Percentiles rank a stretch among this genome's conserved stretches.
These are phyloP conservation scores for Acronicta aceris DNA, from an alignment of 2,888 invertebrate genomes.

Conservation along the genomic window DNA sequence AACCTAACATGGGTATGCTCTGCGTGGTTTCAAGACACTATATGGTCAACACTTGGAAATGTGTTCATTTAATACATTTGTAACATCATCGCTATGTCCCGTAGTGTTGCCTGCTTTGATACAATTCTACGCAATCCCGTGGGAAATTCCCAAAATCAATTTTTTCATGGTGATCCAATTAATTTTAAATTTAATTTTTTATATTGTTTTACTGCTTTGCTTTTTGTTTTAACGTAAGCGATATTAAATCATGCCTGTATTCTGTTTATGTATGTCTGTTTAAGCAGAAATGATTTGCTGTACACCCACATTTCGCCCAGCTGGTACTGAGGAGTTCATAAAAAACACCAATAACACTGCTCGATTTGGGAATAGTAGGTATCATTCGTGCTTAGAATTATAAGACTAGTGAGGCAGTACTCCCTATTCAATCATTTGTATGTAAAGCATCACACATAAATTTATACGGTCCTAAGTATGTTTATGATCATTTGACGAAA, in stretches of 20 bases:
- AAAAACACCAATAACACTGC: too few species aligned
- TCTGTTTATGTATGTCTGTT: too few species aligned
- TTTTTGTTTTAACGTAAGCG: too few species aligned
- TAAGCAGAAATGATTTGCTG: too few species aligned
- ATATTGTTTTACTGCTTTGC: too few species aligned
- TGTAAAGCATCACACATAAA: neutral
- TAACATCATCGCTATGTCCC: neutral
- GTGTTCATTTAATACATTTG: slow-evolving; percentile 27
- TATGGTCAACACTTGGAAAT: slow-evolving; percentile 36
- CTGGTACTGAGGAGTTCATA: too few species aligned
- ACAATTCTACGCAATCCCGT: neutral
- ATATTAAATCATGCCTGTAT: too few species aligned
- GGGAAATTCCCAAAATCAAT: neutral
- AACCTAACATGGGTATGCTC: slow-evolving; percentile 46
- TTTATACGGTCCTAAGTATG: neutral
- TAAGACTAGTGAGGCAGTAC: too few species aligned
- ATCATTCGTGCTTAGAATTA: too few species aligned
- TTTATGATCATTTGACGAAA: neutral
- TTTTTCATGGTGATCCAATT: neutral
- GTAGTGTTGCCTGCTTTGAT: neutral
- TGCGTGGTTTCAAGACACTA: slow-evolving; percentile 26
- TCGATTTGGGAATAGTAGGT: too few species aligned
- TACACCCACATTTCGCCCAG: too few species aligned
- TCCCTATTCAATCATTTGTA: neutral
- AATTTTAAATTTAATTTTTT: too few species aligned